These are phyloP conservation scores for Conops quadrifasciatus DNA, from an alignment of 2,888 invertebrate genomes.

Conservation along the genomic window DNA sequence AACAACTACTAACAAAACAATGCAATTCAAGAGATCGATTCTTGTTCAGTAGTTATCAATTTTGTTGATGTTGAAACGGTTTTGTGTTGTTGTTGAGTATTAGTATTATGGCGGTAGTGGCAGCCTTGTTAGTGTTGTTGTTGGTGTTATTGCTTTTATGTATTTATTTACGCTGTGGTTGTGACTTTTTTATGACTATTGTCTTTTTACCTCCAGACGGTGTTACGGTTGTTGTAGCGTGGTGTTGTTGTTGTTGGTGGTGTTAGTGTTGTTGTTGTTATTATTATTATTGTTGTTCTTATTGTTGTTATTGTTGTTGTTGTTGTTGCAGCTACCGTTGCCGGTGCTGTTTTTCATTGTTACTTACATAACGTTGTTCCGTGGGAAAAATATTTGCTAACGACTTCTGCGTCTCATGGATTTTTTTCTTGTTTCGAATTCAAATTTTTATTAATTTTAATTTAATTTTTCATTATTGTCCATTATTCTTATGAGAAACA, in stretches of 20 bases:
- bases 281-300: slow-evolving; percentile 9
- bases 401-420: slow-evolving; percentile 18
- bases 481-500: neutral
- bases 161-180: too few relatives aligned
- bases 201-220: neutral
- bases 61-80: too few relatives aligned
- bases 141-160: too few relatives aligned
- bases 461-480: slow-evolving; percentile 6
- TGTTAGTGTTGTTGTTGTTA: neutral
- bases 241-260: neutral
- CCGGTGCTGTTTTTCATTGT: slow-evolving; percentile 8
- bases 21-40: neutral
- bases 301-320: slow-evolving; percentile 7
- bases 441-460: neutral
- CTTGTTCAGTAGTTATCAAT: neutral
- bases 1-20: neutral
- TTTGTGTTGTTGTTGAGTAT: too few relatives aligned
- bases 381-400: slow-evolving; percentile 22
- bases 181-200: too few relatives aligned
- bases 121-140: too few relatives aligned
- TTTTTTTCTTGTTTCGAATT: slow-evolving; percentile 1
- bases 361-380: neutral
- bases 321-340: slow-evolving; percentile 15
- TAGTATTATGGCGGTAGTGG: too few relatives aligned
- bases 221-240: neutral